phyloP scores from a whole-genome alignment of 2,888 invertebrate species.

The Heteromyza rotundicornis region DNA sequence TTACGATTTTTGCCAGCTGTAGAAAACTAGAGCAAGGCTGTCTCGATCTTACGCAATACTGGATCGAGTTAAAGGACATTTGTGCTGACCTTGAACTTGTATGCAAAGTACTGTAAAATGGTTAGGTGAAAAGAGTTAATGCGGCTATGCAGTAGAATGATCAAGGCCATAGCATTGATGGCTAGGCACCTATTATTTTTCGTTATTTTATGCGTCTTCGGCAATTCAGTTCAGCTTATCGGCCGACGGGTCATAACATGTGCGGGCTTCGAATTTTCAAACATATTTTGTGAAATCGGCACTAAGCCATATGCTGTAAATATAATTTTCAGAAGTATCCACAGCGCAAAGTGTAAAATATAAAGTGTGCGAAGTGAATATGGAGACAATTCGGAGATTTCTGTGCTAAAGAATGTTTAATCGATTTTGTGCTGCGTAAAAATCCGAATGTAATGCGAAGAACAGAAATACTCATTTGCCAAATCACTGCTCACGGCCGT shows the following conservation, averaged over 20 bases:
- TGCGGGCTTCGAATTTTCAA: conserved; percentile 26
- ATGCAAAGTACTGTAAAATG: too few species aligned
- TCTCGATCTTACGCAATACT: conserved; percentile 10
- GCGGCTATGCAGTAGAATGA: too few species aligned
- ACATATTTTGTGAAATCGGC: background rate
- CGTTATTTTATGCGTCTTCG: conserved; percentile 12
- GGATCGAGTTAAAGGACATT: conserved; percentile 21
- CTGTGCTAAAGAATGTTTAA: background rate
- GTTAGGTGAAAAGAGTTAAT: conserved; percentile 39
- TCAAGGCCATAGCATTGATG: conserved; percentile 14
- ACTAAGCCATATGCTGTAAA: too few species aligned
- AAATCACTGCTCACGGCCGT: conserved; percentile 34
- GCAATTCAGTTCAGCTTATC: conserved; percentile 38
- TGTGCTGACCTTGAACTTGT: conserved; percentile 41
- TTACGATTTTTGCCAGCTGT: conserved; percentile 36
- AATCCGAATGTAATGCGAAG: background rate
- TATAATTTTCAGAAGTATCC: too few species aligned
- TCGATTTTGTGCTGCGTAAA: too few species aligned
- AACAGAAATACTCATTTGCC: conserved; percentile 17
- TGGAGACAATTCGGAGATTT: too few species aligned
- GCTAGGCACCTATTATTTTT: conserved; percentile 12
- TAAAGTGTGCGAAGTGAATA: too few species aligned
- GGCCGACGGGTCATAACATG: conserved; percentile 36
- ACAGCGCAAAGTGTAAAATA: too few species aligned
- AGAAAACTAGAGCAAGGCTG: conserved; percentile 3